These are phyloP conservation scores for Mustela erminea DNA, from an alignment of 2,797 vertebrate species.

Conservation along the genomic window DNA sequence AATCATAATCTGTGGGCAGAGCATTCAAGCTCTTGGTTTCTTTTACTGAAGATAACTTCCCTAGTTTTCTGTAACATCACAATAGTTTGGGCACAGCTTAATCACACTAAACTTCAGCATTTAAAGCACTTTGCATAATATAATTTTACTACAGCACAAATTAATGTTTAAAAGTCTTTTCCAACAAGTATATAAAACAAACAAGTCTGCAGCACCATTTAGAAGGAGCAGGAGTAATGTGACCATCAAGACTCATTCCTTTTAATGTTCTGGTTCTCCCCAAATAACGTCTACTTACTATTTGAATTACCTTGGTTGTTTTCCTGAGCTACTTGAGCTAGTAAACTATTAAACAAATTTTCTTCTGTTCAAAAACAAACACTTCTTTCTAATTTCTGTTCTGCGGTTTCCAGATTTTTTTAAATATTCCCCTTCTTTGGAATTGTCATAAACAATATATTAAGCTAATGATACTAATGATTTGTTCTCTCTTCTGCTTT, in stretches of 20 bases:
- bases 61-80: constrained; percentile 38
- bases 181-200: constrained; percentile 66
- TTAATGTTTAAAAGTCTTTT: constrained; percentile 51
- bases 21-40: background rate
- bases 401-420: background rate
- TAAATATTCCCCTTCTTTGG: background rate
- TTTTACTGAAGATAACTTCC: constrained; percentile 1
- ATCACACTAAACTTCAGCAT: constrained; percentile 26
- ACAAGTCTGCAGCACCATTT: background rate
- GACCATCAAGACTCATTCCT: constrained; percentile 54
- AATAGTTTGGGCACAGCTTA: constrained; percentile 36
- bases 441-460: background rate
- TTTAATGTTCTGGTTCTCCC: constrained; percentile 21
- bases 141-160: constrained; percentile 59
- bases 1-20: background rate
- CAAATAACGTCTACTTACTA: background rate
- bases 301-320: constrained; percentile 59
- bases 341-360: constrained; percentile 30
- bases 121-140: constrained; percentile 49
- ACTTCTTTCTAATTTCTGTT: constrained; percentile 47
- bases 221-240: background rate
- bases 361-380: constrained; percentile 8
- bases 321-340: constrained; percentile 6
- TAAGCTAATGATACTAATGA: constrained; percentile 14
- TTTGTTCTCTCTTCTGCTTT: constrained; percentile 32